These are phyloP conservation scores for Hyperopisus bebe DNA, from an alignment of 2,113 vertebrate genomes.

Conservation along the genomic window DNA sequence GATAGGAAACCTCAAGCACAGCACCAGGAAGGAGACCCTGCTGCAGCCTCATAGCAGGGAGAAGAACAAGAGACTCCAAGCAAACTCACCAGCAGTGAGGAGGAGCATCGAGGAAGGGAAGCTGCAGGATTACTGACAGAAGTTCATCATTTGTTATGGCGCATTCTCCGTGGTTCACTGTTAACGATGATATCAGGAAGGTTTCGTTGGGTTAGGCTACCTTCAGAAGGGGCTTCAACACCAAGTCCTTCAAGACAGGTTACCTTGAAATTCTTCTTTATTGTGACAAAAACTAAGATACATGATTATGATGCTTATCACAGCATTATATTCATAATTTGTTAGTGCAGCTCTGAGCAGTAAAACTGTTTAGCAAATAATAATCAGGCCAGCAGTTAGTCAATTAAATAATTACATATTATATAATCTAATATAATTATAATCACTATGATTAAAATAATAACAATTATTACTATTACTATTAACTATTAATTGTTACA, in stretches of 20 bases:
- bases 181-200: background rate
- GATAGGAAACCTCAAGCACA: background rate
- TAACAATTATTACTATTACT: too few relatives aligned
- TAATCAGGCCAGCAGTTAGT: background rate
- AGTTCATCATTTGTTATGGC: background rate
- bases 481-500: too few relatives aligned
- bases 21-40: background rate
- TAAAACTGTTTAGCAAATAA: background rate
- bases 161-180: background rate
- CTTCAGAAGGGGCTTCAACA: background rate
- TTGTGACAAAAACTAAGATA: too few relatives aligned
- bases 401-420: background rate
- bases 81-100: background rate
- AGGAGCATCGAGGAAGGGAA: background rate
- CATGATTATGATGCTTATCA: background rate
- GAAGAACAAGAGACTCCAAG: background rate
- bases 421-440: too few relatives aligned
- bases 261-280: background rate
- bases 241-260: background rate
- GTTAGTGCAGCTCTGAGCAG: background rate
- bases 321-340: background rate
- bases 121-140: background rate
- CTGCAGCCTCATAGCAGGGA: background rate
- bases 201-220: background rate
- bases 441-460: too few relatives aligned